Evolutionary conservation across 30 jellyfish, hydroid and myxozoan species (phyloP).

Genomic region (Aurelia sp.): DNA sequence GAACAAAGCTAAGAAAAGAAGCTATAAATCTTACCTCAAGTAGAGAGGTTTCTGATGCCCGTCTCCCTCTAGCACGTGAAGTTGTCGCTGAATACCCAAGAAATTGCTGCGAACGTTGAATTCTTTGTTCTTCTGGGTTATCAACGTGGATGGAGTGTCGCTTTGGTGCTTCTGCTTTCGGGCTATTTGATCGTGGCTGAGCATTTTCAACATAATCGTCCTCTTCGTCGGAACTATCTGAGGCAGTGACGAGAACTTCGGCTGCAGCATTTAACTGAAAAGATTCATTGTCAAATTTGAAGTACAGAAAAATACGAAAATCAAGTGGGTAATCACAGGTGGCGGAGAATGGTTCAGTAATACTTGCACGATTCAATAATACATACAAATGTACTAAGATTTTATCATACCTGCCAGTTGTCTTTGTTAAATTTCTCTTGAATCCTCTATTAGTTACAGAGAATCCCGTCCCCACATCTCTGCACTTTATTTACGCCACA

Average conservation of each 20-base stretch:
- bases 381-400: too few relatives aligned
- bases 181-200: constrained; percentile 9
- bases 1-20: neutral
- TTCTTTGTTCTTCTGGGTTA: constrained; percentile 78
- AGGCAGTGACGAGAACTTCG: constrained; percentile 26
- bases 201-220: neutral
- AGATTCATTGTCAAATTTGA: too few relatives aligned
- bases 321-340: too few relatives aligned
- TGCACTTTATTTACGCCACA: too few relatives aligned
- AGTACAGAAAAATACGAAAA: too few relatives aligned
- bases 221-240: constrained; percentile 53
- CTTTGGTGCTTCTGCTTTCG: constrained; percentile 28
- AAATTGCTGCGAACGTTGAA: constrained; percentile 11
- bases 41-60: constrained; percentile 59
- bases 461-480: too few relatives aligned
- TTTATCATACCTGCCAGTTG: too few relatives aligned
- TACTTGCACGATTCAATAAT: too few relatives aligned
- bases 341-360: too few relatives aligned
- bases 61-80: constrained; percentile 27
- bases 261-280: constrained; percentile 68
- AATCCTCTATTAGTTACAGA: too few relatives aligned
- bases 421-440: too few relatives aligned
- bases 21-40: constrained; percentile 21
- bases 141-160: constrained; percentile 90
- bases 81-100: constrained; percentile 10